A percentile compares a stretch with the other conserved stretches of the same genome.
phyloP scores from a whole-genome alignment of 2,113 vertebrate genomes.

The Cepphus grylle region DNA sequence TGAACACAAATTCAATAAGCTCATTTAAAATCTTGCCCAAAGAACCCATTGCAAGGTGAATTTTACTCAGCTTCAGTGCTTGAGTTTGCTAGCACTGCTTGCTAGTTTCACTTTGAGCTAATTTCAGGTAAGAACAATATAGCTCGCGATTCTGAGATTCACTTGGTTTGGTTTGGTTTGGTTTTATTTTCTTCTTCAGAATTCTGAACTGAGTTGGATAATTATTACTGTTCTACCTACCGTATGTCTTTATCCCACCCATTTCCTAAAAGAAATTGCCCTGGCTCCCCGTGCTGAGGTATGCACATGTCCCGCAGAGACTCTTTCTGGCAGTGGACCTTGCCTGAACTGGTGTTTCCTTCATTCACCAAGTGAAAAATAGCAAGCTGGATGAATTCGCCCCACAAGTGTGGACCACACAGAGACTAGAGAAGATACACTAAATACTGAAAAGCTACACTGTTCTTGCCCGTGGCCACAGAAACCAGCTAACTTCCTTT shows the following conservation, averaged over 20 bases:
- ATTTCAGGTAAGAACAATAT: background rate
- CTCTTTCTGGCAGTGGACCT: background rate
- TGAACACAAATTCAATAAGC: background rate
- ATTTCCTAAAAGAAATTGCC: background rate
- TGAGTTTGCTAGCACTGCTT: background rate
- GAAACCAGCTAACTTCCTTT: background rate
- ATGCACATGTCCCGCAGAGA: background rate
- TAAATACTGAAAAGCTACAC: background rate
- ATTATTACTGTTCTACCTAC: background rate
- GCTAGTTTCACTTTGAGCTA: background rate
- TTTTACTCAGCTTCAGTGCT: background rate
- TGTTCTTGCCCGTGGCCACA: background rate
- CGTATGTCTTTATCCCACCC: background rate
- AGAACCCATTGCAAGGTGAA: background rate
- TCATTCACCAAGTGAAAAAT: background rate
- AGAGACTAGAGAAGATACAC: background rate
- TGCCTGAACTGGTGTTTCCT: background rate
- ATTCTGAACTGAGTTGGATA: background rate
- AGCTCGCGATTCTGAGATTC: background rate
- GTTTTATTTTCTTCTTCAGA: background rate
- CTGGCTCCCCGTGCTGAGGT: background rate
- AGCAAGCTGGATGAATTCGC: background rate
- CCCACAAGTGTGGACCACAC: background rate
- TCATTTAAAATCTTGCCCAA: background rate
- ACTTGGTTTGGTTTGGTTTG: background rate